Conservation (phyloP, 2,113 vertebrate genomes). For the Andinoacara biseriatus region DNA sequence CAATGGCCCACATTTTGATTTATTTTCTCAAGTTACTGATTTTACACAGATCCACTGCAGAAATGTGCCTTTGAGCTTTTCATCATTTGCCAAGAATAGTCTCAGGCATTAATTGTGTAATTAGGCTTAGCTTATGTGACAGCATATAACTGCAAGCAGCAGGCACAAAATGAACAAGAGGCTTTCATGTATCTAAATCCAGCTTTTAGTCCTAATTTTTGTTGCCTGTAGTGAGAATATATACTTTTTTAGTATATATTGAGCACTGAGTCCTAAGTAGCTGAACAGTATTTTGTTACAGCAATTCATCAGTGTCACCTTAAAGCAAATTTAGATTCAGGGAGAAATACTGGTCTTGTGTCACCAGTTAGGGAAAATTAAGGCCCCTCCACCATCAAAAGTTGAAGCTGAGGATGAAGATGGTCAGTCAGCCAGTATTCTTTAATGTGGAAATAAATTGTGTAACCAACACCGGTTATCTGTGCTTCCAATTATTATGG, state of each 20-base stretch:
- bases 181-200: slow-evolving; percentile 16
- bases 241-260: too few relatives aligned
- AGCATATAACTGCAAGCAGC: slow-evolving; percentile 6
- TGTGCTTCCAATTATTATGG: too few relatives aligned
- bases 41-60: slow-evolving; percentile 5
- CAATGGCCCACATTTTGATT: neutral
- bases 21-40: slow-evolving; percentile 17
- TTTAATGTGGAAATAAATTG: neutral
- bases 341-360: too few relatives aligned
- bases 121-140: slow-evolving; percentile 31
- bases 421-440: neutral
- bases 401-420: too few relatives aligned
- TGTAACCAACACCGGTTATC: neutral
- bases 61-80: slow-evolving; percentile 21
- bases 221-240: neutral
- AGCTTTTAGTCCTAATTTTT: neutral
- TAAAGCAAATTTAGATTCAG: too few relatives aligned
- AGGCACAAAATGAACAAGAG: slow-evolving; percentile 4
- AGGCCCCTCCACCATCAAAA: too few relatives aligned
- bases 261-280: too few relatives aligned
- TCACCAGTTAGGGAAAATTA: too few relatives aligned
- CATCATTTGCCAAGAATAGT: slow-evolving; percentile 12
- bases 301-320: too few relatives aligned
- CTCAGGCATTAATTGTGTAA: slow-evolving; percentile 24
- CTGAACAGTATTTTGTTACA: too few relatives aligned